Base-by-base conservation (phyloP, 2,797 vertebrate genomes). In the Rhynchotus rufescens region DNA sequence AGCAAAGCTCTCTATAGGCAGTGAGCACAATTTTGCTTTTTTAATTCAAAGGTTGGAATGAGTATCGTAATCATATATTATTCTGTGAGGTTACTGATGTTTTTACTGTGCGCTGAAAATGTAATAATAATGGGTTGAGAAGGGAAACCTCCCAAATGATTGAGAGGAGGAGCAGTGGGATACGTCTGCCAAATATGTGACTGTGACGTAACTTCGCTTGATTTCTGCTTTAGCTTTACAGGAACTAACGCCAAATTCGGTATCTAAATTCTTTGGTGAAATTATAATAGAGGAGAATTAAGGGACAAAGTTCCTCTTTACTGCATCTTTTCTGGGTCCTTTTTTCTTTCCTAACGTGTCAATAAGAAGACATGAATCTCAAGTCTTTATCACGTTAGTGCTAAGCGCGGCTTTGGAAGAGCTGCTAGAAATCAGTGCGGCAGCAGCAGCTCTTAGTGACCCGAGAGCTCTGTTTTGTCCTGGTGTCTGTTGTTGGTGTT, bases 21-120 rank as follows among this genome's bases (percentile, higher is more conserved):
- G 38, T 20, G 71, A 80, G 45, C 75, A 8, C 28, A 69, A 67
- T 91, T 78, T 34, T 3, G 36, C 62, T 61, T 84, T 71, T 59
- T 68, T 71, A 81, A 92, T 92, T 84, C 77, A 26, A 51, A 32
- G 28, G 44, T 51, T 93, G 47, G 47, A 83, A 89, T 56, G 79
- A 15, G 7, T 80, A 36, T 47, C 20, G 66, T 74, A 84, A 81
- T 71, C 84, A 22, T 62, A 54, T 79, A 56, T 88, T 86, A 21
- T 79, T 92, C 42, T 69, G 20, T 45, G n/a, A 76, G 67, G 80
- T 80, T 92, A 84, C 65, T 86, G 81, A 57, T 3, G 32, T 74
- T 93, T 94, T 93, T 77, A 77, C 49, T 77, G 38, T 22, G 19
- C 72, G 34, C 47, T 67, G 57, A 72, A 90, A 90, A 84, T 77